Base-by-base conservation (phyloP, 1,140 invertebrate species). In the Melitaea cinxia region DNA sequence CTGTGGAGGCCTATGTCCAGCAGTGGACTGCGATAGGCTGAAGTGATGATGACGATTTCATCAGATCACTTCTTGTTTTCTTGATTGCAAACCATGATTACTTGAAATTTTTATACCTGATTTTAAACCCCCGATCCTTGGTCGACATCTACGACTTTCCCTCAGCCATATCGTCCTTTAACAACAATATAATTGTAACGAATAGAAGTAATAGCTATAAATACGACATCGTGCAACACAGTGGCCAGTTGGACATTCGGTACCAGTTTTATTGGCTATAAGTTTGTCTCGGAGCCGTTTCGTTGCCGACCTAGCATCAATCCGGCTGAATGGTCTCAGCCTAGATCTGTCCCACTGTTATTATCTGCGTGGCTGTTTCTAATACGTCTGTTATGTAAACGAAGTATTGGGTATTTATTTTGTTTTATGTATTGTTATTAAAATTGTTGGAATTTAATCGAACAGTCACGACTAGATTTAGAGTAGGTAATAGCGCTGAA, bases 251-350 rank as follows among this genome's bases (percentile, higher is more conserved):
- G n/a, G 6, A 12, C 42, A 47, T 47, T 47, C 9, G 42, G 12
- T 47, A 4, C 14, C 10, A 6, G 23, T 47, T 47, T 47, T 47
- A 47, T 47, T 47, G 42, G 42, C 19, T 17, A 23, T 47, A 47
- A 45, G 15, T 45, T 47, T 21, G 42, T 23, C 39, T 15, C 14
- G 37, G 12, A 33, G 30, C 37, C 39, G 17, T 2, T 4, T 6
- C 24, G 12, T 17, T 47, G 10, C 42, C 23, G 42, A 5, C 19
- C 19, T 24, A n/a, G 37, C 23, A 47, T 47, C 42, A 47, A 47
- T 47, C 42, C 23, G 42, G 12, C 14, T 9, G 12, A 47, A 47
- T 23, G 42, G 5, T 14, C 19, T 47, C 21, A 23, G 1, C 42
- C 42, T 47, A 47, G 42, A 47, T 47, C 19, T 4, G 42, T 47